Base-by-base conservation (phyloP, 1,140 invertebrate species). In the Riptortus pedestris region DNA sequence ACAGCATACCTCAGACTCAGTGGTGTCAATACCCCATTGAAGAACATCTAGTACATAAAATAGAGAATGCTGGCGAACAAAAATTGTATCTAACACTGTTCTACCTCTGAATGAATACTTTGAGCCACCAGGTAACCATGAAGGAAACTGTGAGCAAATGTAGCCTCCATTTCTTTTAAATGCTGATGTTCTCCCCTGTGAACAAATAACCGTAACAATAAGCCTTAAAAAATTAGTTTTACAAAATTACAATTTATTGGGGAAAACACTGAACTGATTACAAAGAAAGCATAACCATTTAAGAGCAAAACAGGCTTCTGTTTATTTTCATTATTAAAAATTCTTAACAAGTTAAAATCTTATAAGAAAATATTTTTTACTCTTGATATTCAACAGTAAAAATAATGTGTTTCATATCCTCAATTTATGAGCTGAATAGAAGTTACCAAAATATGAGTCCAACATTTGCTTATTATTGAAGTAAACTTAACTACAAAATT, bases 41-140 rank as follows among this genome's bases (percentile, higher is more conserved):
- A 65, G 22, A 22, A 61, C 59, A 43, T 65, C 64, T 43, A 65
- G n/a, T 18, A 65, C 48, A 16, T 60, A 61, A 43, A 51, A 65
- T 22, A 33, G 29, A 26, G 24, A 22, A 14, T 4, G 14, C 9
- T 29, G 9, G 1, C 7, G 7, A 43, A 52, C 28, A 29, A 45
- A 62, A 12, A 65, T 55, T 33, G 28, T 38, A 20, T 65, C 63
- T 11, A 64, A 26, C 12, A 64, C 31, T 2, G 63, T 64, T 26
- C 26, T 47, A 11, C 27, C 45, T 18, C 45, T 29, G n/a, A 51
- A n/a, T 43, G 57, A 16, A 18, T 18, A 14, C 45, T 26, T 22
- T 7, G 43, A 51, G 22, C 59, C 64, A 38, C 58, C 64, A 1
- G 58, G 64, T 14, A 65, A 38, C 11, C 27, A 20, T 1, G 58